phyloP scores from a whole-genome alignment of 2,888 invertebrate species.

The Patella depressa region DNA sequence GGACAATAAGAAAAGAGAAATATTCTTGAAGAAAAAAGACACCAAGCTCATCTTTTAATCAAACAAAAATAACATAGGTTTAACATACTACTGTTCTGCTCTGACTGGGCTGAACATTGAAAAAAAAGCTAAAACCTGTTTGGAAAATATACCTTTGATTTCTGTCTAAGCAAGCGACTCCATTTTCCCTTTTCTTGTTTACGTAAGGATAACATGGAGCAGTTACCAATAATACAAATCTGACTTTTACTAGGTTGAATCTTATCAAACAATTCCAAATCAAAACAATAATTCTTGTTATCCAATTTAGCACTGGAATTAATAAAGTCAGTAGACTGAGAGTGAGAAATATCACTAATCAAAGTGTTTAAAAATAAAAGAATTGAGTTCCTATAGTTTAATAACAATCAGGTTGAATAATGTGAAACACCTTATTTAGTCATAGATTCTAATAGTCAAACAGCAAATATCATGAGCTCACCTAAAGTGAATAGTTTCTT shows the following conservation, averaged over 20 bases:
- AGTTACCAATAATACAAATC: conserved; percentile 38
- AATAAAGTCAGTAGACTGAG: not conserved
- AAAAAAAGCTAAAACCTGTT: too few relatives aligned
- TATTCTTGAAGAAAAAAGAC: too few relatives aligned
- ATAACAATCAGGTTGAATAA: not conserved
- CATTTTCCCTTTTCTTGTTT: conserved; percentile 57
- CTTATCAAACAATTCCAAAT: conserved; percentile 51
- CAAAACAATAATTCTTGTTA: conserved; percentile 43
- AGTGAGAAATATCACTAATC: too few relatives aligned
- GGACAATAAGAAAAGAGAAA: too few relatives aligned
- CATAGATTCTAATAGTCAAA: too few relatives aligned
- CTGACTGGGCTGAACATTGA: too few relatives aligned
- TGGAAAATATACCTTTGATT: conserved; percentile 45
- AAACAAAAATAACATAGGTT: too few relatives aligned
- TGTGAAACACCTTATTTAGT: not conserved
- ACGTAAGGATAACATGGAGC: conserved; percentile 51
- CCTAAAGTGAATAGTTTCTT: conserved; percentile 28
- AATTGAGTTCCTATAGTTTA: not conserved
- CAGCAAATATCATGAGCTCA: conserved; percentile 11
- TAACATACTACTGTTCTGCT: too few relatives aligned
- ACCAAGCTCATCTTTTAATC: too few relatives aligned
- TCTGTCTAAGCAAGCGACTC: conserved; percentile 51
- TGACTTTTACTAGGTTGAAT: conserved; percentile 47
- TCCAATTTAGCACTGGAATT: conserved; percentile 45
- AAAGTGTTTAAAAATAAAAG: too few relatives aligned